These are phyloP conservation scores for Sthenelais limicola DNA, from an alignment of 2,888 invertebrate species.

Conservation along the genomic window DNA sequence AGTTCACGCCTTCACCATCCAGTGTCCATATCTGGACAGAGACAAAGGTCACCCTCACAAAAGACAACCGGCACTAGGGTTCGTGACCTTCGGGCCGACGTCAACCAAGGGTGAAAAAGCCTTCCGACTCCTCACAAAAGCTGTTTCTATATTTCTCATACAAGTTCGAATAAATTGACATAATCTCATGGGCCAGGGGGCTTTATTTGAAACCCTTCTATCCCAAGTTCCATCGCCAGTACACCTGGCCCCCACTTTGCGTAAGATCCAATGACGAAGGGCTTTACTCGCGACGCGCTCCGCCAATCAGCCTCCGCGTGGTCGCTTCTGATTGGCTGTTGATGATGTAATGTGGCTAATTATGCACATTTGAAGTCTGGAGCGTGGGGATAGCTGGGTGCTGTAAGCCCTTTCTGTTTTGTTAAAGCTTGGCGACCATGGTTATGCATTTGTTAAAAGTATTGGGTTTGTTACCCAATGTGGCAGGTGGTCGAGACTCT, in stretches of 20 bases:
- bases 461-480: constrained; percentile 17
- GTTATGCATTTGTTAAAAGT: constrained; percentile 14
- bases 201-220: no score
- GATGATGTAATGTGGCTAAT: constrained; percentile 21
- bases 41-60: not conserved
- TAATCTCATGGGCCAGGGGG: constrained; percentile 34
- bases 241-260: constrained; percentile 18
- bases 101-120: constrained; percentile 31
- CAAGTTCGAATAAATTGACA: constrained; percentile 16
- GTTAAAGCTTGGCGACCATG: not conserved
- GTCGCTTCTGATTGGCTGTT: constrained; percentile 2
- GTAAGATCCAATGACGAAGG: not conserved
- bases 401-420: not conserved
- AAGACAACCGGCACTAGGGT: not conserved
- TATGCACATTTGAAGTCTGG: constrained; percentile 17
- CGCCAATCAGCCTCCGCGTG: constrained; percentile 18
- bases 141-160: constrained; percentile 20
- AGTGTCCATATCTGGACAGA: no score
- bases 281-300: not conserved
- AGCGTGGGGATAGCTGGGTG: not conserved
- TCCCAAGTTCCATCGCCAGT: not conserved
- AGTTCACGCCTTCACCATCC: no score
- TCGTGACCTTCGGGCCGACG: constrained; percentile 20
- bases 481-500: constrained; percentile 10
- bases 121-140: not conserved